Evolutionary conservation across 2,113 vertebrate species (phyloP).

Genomic region (Lipophrys pholis): DNA sequence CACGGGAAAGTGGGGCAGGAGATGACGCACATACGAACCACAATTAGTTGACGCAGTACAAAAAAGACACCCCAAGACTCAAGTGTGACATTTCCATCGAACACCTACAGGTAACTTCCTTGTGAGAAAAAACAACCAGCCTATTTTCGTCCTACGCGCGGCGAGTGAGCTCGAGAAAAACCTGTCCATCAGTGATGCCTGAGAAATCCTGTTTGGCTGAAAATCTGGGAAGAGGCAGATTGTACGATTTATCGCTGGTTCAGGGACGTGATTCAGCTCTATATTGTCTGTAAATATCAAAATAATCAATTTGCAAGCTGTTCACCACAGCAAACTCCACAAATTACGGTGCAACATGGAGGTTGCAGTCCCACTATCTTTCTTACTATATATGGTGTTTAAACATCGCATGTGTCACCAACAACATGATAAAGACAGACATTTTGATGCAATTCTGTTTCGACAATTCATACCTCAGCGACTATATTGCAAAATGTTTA

Average conservation of each 20-base stretch:
- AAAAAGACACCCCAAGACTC: conserved; percentile 17
- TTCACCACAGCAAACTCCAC: not conserved
- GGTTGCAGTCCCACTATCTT: not conserved
- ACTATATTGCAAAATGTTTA: too few relatives aligned
- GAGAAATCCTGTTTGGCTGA: conserved; percentile 30
- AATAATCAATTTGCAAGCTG: not conserved
- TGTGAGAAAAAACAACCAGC: conserved; percentile 1
- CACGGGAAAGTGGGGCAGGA: conserved; percentile 49
- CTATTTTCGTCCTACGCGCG: conserved; percentile 22
- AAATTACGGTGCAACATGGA: not conserved
- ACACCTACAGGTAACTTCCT: conserved; percentile 21
- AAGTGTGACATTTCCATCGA: conserved; percentile 10
- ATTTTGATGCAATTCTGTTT: too few relatives aligned
- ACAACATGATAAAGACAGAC: too few relatives aligned
- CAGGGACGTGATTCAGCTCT: conserved; percentile 12
- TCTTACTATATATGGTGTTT: too few relatives aligned
- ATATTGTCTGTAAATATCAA: conserved; percentile 9
- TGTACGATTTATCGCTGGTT: conserved; percentile 3
- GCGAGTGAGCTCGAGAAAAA: conserved; percentile 18
- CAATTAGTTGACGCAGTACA: conserved; percentile 28
- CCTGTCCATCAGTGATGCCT: conserved; percentile 34
- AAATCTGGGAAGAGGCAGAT: conserved; percentile 21
- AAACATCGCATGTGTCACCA: too few relatives aligned
- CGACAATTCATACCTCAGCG: too few relatives aligned
- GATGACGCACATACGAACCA: conserved; percentile 58